phyloP scores from a whole-genome alignment of 1,140 invertebrate genomes.

The Tetragonula clypearis region DNA sequence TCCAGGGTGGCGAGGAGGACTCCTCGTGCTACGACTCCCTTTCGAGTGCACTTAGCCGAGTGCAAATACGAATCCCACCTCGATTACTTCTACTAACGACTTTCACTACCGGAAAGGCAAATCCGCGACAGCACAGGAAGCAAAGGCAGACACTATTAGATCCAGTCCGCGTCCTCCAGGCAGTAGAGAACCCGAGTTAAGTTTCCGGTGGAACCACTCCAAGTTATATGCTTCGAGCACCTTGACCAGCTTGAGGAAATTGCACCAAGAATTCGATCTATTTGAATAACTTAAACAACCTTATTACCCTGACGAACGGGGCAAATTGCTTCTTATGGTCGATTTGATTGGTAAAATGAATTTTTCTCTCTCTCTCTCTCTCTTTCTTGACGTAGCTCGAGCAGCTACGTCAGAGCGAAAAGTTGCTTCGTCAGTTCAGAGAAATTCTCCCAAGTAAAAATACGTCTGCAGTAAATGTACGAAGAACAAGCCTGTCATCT shows the following conservation, averaged over 20 bases:
- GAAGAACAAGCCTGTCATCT: too few species aligned
- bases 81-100: constrained; percentile 49
- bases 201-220: not conserved
- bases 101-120: constrained; percentile 42
- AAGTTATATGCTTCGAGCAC: not conserved
- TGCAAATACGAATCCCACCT: constrained; percentile 46
- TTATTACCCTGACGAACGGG: not conserved
- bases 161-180: not conserved
- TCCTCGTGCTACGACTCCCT: constrained; percentile 10
- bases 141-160: constrained; percentile 10
- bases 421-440: not conserved
- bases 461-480: too few species aligned
- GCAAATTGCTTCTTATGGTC: not conserved
- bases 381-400: not conserved
- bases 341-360: not conserved
- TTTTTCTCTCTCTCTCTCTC: too few species aligned
- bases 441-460: not conserved
- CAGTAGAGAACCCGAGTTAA: not conserved
- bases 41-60: constrained; percentile 34
- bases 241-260: constrained; percentile 8
- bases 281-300: constrained; percentile 3
- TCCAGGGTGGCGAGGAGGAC: constrained; percentile 17
- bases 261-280: constrained; percentile 8
- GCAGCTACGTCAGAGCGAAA: not conserved
- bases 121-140: constrained; percentile 13